These are phyloP conservation scores for Lepilemur septentrionalis DNA, from an alignment of 2,797 vertebrate species.

Conservation along the genomic window DNA sequence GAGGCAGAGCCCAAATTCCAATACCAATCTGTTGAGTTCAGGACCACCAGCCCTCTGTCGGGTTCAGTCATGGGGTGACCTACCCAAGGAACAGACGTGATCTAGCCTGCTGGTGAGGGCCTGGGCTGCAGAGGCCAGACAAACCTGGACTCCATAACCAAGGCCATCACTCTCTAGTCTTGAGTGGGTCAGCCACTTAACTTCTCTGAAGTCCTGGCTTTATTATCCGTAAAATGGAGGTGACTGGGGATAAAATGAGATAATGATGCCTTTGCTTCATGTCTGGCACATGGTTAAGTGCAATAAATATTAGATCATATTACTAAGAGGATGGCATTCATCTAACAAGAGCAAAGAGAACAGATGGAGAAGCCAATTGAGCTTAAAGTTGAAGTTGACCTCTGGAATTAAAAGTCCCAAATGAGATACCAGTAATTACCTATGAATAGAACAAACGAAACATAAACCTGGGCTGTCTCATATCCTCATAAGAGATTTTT, in stretches of 20 bases:
- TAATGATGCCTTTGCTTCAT: neutral
- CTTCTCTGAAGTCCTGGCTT: neutral
- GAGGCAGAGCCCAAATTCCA: neutral
- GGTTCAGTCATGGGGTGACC: neutral
- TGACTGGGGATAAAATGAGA: neutral
- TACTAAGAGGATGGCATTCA: slow-evolving; percentile 19
- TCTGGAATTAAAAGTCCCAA: neutral
- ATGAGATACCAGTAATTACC: neutral
- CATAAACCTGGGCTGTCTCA: neutral
- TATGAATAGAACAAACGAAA: neutral
- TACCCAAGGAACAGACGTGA: neutral
- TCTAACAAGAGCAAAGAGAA: neutral
- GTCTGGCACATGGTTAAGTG: neutral
- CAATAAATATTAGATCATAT: neutral
- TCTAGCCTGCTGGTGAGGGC: neutral
- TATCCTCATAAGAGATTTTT: neutral
- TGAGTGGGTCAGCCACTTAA: neutral
- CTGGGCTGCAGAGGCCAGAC: neutral
- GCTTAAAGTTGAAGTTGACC: neutral
- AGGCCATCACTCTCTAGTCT: neutral
- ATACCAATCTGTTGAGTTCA: neutral
- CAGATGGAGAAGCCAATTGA: neutral
- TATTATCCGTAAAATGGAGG: neutral
- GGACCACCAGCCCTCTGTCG: neutral
- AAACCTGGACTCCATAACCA: neutral